These are phyloP conservation scores for Ligdia adustata DNA, from an alignment of 2,888 invertebrate genomes.

Conservation along the genomic window DNA sequence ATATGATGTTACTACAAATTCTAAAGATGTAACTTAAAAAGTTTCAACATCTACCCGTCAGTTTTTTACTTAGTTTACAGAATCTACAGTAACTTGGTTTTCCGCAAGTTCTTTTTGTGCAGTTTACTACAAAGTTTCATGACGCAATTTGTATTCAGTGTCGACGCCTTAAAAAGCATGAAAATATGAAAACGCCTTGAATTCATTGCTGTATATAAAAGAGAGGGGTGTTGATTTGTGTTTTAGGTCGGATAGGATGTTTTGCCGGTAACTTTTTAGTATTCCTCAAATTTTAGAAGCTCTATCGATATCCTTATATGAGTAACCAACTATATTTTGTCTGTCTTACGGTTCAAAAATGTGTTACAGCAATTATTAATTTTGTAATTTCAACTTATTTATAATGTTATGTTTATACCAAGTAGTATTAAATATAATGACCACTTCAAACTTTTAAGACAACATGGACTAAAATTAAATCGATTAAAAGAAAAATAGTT, in stretches of 20 bases:
- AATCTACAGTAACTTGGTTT: slow-evolving; percentile 23
- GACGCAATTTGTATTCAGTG: slow-evolving; percentile 60
- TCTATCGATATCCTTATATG: too few relatives aligned
- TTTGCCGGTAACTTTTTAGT: too few relatives aligned
- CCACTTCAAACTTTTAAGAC: too few relatives aligned
- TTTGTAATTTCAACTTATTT: too few relatives aligned
- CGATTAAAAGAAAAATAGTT: too few relatives aligned
- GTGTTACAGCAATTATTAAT: too few relatives aligned
- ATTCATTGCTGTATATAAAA: slow-evolving; percentile 48
- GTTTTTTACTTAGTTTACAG: neutral
- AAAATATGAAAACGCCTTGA: slow-evolving; percentile 57
- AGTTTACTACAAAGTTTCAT: slow-evolving; percentile 36
- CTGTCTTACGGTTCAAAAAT: too few relatives aligned
- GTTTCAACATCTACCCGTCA: neutral
- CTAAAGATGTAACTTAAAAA: slow-evolving; percentile 7
- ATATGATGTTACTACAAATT: neutral
- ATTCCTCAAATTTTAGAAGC: too few relatives aligned
- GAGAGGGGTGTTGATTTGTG: neutral
- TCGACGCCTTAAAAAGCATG: slow-evolving; percentile 47
- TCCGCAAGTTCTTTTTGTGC: slow-evolving; percentile 32
- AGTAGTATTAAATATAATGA: too few relatives aligned
- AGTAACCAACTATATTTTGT: too few relatives aligned
- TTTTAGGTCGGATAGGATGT: slow-evolving; percentile 12
- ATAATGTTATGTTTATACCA: too few relatives aligned
- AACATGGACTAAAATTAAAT: too few relatives aligned